Evolutionary conservation across 2,888 invertebrate species (phyloP), one percentile per base, ranked within the genome.

Genomic region (Podotricha telesiphe): DNA sequence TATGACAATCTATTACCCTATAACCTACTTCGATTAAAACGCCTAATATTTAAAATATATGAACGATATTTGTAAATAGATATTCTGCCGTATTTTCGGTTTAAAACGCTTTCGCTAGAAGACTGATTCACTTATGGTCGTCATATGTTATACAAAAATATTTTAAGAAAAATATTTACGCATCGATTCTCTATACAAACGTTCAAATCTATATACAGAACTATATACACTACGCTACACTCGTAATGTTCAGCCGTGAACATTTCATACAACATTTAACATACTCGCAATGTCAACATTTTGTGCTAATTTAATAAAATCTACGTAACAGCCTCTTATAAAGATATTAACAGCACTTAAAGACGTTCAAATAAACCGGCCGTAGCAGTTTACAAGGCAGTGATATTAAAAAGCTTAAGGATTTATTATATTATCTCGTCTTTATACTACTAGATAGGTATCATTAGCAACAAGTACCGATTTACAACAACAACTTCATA

Each of bases 101-200:
- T 61, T 65, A 55, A 62, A 66, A 63, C 34, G 40, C 42, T 40
- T 64, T 64, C 45, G 59, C 61, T 69, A 67, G 40, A 45, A 59
- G 59, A 55, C 50, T 58, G 19, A 61, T 65, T 63, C 34, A 62
- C 56, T 66, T 71, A 65, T 78, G 79, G 78, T 81, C 79, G 77
- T 78, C 76, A 78, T 71, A 76, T 75, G 72, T 76, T 80, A 81
- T 90, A 91, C 85, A 91, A 91, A 91, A 90, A 90, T 90, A 90
- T 82, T 82, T 84, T 76, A 81, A 86, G 84, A 88, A 90, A 91
- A 90, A 90, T 91, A 91, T 89, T 80, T 82, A 77, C 79, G 78
- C 76, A 78, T 68, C 67, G 74, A 80, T 83, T 90, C 87, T 91
- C 88, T 89, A 86, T 89, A 91, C 88, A 89, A 82, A 84, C 81